Percentiles rank a stretch among this genome's conserved stretches.
phyloP scores from a whole-genome alignment of 2,113 vertebrate genomes.

The Chionodraco myersi region DNA sequence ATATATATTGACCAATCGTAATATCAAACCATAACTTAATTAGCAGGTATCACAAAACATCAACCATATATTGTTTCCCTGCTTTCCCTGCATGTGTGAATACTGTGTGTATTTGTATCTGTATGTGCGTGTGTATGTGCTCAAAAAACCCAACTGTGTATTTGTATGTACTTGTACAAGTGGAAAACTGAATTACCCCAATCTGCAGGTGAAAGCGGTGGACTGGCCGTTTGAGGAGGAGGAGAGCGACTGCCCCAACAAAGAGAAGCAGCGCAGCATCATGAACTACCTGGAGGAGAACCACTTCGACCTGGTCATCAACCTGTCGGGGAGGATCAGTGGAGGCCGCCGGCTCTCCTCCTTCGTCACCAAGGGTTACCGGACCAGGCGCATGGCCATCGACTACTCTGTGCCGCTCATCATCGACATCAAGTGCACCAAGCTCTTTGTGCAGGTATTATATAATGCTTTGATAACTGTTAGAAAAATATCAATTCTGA shows the following conservation, averaged over 20 bases:
- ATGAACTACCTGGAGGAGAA: slow-evolving; percentile 97
- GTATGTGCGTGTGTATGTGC: no score
- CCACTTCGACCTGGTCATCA: slow-evolving; percentile 97
- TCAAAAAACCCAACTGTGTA: no score
- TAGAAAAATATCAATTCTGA: no score
- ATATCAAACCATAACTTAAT: background rate
- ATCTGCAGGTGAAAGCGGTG: slow-evolving; percentile 90
- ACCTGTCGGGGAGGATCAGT: slow-evolving; percentile 95
- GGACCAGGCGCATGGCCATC: slow-evolving; percentile 93
- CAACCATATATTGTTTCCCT: no score
- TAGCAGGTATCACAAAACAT: no score
- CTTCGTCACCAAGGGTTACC: slow-evolving; percentile 96
- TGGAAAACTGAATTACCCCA: no score
- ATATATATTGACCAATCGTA: no score
- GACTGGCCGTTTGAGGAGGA: slow-evolving; percentile 99
- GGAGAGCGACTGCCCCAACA: slow-evolving; percentile 85
- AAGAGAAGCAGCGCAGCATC: slow-evolving; percentile 94
- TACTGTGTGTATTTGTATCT: no score
- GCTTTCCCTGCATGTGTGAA: no score
- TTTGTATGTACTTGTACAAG: no score
- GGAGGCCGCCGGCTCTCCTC: slow-evolving; percentile 94
- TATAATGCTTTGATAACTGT: no score
- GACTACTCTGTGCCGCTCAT: slow-evolving; percentile 98
- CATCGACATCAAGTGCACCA: slow-evolving; percentile 99
- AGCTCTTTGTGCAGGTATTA: slow-evolving; percentile 94